Base-by-base conservation (phyloP, 2,113 vertebrate genomes). In the Osmerus mordax region DNA sequence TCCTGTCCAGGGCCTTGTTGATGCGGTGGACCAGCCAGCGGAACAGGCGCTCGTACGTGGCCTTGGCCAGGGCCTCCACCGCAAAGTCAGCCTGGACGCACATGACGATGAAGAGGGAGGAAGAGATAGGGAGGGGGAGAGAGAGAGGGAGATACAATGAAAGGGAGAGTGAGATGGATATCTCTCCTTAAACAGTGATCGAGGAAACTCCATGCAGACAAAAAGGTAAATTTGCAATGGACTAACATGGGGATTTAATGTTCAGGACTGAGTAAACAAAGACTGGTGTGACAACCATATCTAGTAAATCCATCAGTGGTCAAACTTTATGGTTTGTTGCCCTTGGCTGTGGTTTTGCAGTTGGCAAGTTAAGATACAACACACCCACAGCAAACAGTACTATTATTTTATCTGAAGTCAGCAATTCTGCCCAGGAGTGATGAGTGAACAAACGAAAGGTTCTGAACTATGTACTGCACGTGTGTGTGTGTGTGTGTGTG, bases 21-120 rank as follows among this genome's bases (percentile, higher is more conserved):
- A 99, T 98, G 36, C 97, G 96, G 87, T 97, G 95, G 21, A 98
- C 97, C 0, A 99, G 93, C 97, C 97, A 99, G 81, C 97, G 97
- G 83, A 99, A 99, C 19, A 99, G 94, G 5, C 97, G 94, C 81
- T 99, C 97, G 0, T 99, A 99, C 0, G 96, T 99, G 11, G 97
- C 97, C 86, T 99, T 99, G 65, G 94, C 97, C 86, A 99, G 68
- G 11, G 97, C 97, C 83, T 99, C 97, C 14, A 98, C 94, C 1
- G 97, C 97, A 90, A 99, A 99, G 82, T 99, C 97, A 14, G 97
- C 95, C 97, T 99, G 79, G 0, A 86, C 47, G 81, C 75, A 67
- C 25, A 74, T 8, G 19, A 60, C 7, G 28, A 8, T 11, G 47
- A 15, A 55, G 41, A 53, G n/a, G 18, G 1, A 72, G 9, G 13